Evolutionary conservation across 2,113 vertebrate species (phyloP).

Genomic region (Dromiciops gliroides): DNA sequence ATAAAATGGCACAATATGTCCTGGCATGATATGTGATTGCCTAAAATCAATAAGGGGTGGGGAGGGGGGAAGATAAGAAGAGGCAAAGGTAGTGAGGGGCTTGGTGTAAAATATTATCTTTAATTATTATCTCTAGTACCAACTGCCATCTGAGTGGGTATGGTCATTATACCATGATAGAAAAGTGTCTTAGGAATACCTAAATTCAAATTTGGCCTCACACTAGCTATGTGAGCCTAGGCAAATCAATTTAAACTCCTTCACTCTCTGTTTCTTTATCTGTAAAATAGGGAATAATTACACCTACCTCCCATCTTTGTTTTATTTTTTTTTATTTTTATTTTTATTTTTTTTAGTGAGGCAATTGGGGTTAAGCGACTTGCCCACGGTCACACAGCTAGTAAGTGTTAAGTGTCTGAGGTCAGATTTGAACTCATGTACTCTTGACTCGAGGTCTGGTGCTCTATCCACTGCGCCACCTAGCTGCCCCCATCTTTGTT

Average conservation of each 20-base stretch:
- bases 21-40: neutral
- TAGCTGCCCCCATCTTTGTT: neutral
- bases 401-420: too few species aligned
- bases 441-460: too few species aligned
- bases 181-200: neutral
- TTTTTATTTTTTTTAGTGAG: too few species aligned
- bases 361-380: too few species aligned
- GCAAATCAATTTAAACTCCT: neutral
- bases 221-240: neutral
- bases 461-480: too few species aligned
- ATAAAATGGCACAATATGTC: neutral
- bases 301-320: neutral
- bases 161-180: neutral
- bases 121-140: neutral
- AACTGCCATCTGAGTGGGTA: neutral
- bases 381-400: too few species aligned
- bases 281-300: neutral
- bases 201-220: neutral
- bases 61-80: too few species aligned
- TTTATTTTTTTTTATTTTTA: neutral
- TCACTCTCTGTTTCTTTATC: neutral
- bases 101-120: neutral
- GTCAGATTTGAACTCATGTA: too few species aligned
- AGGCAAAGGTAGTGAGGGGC: neutral
- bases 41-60: neutral